Base-by-base conservation (phyloP, 2,113 vertebrate species). In the Tragelaphus scriptus region DNA sequence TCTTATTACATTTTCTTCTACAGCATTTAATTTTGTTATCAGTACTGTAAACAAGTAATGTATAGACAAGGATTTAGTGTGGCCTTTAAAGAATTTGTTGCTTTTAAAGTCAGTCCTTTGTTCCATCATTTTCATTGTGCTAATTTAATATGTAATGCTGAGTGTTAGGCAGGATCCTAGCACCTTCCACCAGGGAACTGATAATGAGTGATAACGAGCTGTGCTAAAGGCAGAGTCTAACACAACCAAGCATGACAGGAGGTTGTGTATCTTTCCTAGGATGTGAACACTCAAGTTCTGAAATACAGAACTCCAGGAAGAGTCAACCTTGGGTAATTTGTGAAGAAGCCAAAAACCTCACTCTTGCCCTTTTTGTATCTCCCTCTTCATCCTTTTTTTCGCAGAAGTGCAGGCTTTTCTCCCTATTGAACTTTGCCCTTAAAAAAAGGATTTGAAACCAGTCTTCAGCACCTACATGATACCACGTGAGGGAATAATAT, bases 21-120 rank as follows among this genome's bases (percentile, higher is more conserved):
- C 19, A 80, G 40, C 36, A 93, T 59, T 88, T 94, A 97, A 96
- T 93, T 97, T 91, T 36, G 25, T 81, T 88, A 63, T 65, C 86
- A 85, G 25, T 56, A 30, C n/a, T 51, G 9, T 96, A 84, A 86
- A 71, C 40, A 49, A 65, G 61, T 65, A 82, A 65, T 68, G 6
- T 40, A 91, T n/a, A 92, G 25, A 58, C 12, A 93, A 94, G 68
- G 26, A 88, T 58, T 96, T 85, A 95, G n/a, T 25, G 32, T 15
- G 53, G 49, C 8, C 40, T 96, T 95, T 65, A 85, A 87, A 87
- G 25, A 82, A 96, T 90, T 19, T 51, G 13, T 88, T 96, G 79
- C 77, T 96, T 96, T 92, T 94, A 91, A 94, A 92, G 26, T 21
- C 47, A 23, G 3, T 77, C 51, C 47, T 85, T 95, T 94, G 30